phyloP scores from a whole-genome alignment of 2,888 invertebrate species.

The Notodonta ziczac region DNA sequence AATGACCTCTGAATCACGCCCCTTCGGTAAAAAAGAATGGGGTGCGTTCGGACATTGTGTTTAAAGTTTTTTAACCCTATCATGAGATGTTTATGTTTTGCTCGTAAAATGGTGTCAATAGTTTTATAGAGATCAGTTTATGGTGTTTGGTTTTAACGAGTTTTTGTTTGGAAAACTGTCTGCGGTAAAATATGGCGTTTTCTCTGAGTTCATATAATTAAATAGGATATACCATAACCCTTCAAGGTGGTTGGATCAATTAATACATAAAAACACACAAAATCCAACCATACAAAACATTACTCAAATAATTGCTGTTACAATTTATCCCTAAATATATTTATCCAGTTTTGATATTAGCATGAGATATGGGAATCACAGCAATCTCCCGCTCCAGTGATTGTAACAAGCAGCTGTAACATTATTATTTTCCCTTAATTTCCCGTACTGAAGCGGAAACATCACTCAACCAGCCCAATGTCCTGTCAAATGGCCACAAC shows the following conservation, averaged over 20 bases:
- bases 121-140: conserved; percentile 28
- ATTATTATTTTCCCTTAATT: background rate
- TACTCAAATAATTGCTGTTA: too few relatives aligned
- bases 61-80: conserved; percentile 22
- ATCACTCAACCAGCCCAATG: background rate
- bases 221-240: background rate
- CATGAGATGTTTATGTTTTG: conserved; percentile 37
- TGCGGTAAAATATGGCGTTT: background rate
- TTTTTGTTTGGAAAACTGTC: conserved; percentile 2
- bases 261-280: too few relatives aligned
- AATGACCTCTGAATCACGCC: conserved; percentile 47
- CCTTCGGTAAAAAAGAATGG: conserved; percentile 27
- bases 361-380: too few relatives aligned
- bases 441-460: conserved; percentile 1
- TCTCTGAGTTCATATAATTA: background rate
- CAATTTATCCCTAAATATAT: too few relatives aligned
- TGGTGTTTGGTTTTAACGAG: conserved; percentile 6
- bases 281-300: too few relatives aligned
- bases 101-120: conserved; percentile 36
- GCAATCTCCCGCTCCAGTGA: background rate
- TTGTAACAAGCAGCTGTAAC: background rate
- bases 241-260: too few relatives aligned
- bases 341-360: too few relatives aligned
- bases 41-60: conserved; percentile 26
- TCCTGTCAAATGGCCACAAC: background rate